These are phyloP conservation scores for Agraylea sexmaculata DNA, from an alignment of 1,140 invertebrate species.

Conservation along the genomic window DNA sequence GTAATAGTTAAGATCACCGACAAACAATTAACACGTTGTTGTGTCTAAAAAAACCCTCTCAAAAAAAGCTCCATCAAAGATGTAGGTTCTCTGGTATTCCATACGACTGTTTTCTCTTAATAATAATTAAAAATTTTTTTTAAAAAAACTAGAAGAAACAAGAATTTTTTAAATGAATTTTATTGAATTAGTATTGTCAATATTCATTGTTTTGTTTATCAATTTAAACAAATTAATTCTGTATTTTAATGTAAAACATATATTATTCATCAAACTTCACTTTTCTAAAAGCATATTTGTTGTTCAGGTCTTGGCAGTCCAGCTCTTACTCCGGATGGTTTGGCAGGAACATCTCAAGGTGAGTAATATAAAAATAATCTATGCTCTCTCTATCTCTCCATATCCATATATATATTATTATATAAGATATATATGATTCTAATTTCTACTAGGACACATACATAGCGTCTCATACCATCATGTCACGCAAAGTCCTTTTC, in stretches of 20 bases:
- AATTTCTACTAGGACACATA: conserved; percentile 19
- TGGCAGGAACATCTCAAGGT: conserved; percentile 77
- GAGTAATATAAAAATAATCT: conserved; percentile 50
- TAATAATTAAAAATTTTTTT: no score
- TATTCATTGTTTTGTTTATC: neutral
- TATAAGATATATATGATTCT: conserved; percentile 32
- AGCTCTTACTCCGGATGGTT: conserved; percentile 49
- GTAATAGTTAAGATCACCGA: no score
- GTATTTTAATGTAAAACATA: neutral
- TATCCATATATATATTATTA: conserved; percentile 33
- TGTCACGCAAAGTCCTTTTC: conserved; percentile 18
- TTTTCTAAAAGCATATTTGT: neutral
- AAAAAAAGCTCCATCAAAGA: no score
- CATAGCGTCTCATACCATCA: conserved; percentile 21
- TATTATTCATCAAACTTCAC: neutral
- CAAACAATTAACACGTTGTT: no score
- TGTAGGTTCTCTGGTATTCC: no score
- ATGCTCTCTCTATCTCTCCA: conserved; percentile 50
- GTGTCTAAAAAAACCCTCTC: no score
- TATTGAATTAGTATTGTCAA: no score
- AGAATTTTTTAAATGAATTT: no score
- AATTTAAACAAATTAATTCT: neutral
- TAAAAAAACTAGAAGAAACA: no score
- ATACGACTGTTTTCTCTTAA: no score
- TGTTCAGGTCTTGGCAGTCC: conserved; percentile 49